These are phyloP conservation scores for Rhopalosiphum nymphaeae DNA, from an alignment of 2,888 invertebrate genomes.

Conservation along the genomic window DNA sequence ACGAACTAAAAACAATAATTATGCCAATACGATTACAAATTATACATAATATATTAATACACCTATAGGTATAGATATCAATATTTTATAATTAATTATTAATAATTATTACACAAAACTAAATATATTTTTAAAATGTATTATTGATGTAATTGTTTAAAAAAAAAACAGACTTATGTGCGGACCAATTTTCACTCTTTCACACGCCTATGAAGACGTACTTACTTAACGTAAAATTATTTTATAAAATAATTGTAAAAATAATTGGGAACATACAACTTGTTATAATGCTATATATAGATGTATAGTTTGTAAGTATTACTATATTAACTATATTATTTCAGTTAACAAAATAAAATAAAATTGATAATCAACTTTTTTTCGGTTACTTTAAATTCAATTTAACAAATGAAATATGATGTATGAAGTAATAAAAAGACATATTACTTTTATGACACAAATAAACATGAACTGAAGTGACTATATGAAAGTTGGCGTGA, in stretches of 20 bases:
- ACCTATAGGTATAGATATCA: no score
- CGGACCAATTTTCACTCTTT: not conserved
- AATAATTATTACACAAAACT: no score
- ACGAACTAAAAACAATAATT: not conserved
- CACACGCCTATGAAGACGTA: no score
- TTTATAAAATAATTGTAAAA: not conserved
- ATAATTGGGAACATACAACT: not conserved
- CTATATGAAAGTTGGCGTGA: not conserved
- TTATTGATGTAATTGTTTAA: no score
- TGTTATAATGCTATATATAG: not conserved
- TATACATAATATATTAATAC: no score
- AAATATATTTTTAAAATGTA: not conserved
- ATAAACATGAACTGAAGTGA: slow-evolving; percentile 10
- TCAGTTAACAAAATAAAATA: not conserved
- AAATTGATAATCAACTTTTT: not conserved
- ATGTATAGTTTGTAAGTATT: not conserved
- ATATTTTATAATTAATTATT: no score
- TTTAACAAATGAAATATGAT: slow-evolving; percentile 18
- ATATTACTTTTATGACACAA: slow-evolving; percentile 37
- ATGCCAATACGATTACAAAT: no score
- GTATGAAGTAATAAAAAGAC: slow-evolving; percentile 27
- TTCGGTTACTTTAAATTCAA: not conserved
- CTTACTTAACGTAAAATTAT: not conserved
- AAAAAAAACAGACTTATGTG: not conserved
- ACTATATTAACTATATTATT: not conserved